These are phyloP conservation scores for Ceryle rudis DNA, from an alignment of 2,797 vertebrate species.

Conservation along the genomic window DNA sequence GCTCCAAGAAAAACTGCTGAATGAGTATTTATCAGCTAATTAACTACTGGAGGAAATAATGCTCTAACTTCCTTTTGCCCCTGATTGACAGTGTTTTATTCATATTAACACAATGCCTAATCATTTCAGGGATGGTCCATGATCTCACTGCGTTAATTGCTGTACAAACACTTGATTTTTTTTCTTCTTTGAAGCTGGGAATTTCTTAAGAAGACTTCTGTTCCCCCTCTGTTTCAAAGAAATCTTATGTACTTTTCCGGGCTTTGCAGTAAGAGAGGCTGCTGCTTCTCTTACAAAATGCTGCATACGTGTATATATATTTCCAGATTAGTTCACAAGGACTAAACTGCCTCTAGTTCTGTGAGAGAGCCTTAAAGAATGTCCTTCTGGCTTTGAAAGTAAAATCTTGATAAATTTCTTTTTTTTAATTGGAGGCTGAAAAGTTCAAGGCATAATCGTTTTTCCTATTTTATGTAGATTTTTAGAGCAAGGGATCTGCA, in stretches of 20 bases:
- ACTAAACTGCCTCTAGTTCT: neutral
- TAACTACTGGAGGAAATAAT: neutral
- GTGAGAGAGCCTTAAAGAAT: neutral
- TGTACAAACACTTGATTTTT: neutral
- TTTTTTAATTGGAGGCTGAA: neutral
- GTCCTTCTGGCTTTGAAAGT: neutral
- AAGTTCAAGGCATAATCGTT: neutral
- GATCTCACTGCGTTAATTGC: neutral
- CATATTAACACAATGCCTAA: neutral
- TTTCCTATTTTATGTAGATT: slow-evolving; percentile 83
- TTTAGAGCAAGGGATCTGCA: slow-evolving; percentile 97
- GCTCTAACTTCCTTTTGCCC: neutral
- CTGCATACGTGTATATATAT: neutral
- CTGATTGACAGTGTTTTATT: neutral
- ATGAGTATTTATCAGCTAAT: slow-evolving; percentile 12
- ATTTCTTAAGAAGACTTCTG: neutral
- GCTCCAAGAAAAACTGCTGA: slow-evolving; percentile 44
- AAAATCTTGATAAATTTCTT: neutral
- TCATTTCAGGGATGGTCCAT: neutral
- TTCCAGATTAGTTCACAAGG: neutral
- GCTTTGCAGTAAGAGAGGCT: neutral
- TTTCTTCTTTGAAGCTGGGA: neutral
- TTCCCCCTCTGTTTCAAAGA: neutral
- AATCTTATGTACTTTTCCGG: neutral
- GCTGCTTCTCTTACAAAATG: neutral